Evolutionary conservation across 2,888 invertebrate species (phyloP), one percentile per base, ranked within the genome.

Genomic region (Dorcus hopei): DNA sequence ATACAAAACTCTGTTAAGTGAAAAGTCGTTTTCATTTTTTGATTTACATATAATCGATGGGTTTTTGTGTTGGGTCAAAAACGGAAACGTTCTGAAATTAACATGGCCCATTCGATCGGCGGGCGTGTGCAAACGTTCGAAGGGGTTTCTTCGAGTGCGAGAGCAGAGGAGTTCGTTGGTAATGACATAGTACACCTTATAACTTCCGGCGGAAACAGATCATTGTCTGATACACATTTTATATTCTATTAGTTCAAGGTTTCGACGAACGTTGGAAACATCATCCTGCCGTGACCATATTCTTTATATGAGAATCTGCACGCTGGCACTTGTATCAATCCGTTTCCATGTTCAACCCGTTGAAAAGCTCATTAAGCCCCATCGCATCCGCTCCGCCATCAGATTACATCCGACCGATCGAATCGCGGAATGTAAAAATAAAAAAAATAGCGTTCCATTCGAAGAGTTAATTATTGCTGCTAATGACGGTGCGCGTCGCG

Each of bases 201-300:
- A 67, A 70, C 71, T 72, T 74, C 74, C 74, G 73, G 63, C 74
- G 74, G 74, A 74, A 72, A 68, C 72, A 70, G 74, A 73, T 74
- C 72, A 74, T 74, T 73, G 72, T 70, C 72, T 72, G 72, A 72
- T 59, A 55, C 45, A 57, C 55, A 45, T 57, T 59, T 59, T 55
- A 59, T 59, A 55, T 59, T 55, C 52, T 49, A 49, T 50, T 59
- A 59, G 53, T 38, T 45, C 45, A 45, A 45, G 45, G 45, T 45
- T 45, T 19, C 45, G 45, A 45, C 14, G 45, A 19, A 19, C 45
- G 45, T 45, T 45, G 45, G 45, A 45, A 45, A 45, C 45, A 11
- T 23, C 45, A 11, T 23, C n/a, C 19, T 45, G 45, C n/a, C 45
- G 45, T 45, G 45, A 45, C 45, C 45, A 14, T 41, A 41, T 41